A percentile compares a stretch with the other conserved stretches of the same genome.
Evolutionary conservation across 1,140 invertebrate species (phyloP).

Genomic region (Trachelipus rathkii): DNA sequence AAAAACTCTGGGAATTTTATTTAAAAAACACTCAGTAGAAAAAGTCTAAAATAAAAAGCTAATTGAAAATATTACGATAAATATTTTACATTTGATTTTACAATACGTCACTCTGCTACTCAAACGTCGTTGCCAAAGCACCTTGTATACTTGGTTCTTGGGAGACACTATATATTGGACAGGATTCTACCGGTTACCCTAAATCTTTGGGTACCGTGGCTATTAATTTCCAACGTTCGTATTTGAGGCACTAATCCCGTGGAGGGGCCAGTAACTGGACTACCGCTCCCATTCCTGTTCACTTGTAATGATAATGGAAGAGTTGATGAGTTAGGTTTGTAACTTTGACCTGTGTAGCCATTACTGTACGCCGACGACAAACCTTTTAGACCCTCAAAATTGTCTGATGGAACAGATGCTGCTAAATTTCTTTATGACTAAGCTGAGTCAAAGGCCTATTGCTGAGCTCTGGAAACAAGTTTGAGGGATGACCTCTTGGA

Average conservation of each 20-base stretch:
- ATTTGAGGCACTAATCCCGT: conserved; percentile 30
- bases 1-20: not conserved
- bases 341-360: conserved; percentile 38
- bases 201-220: conserved; percentile 29
- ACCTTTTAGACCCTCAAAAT: conserved; percentile 26
- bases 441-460: too few relatives aligned
- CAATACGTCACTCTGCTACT: not conserved
- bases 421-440: not conserved
- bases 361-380: conserved; percentile 32
- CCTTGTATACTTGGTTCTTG: conserved; percentile 43
- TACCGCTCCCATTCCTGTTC: conserved; percentile 29
- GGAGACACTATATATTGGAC: conserved; percentile 44
- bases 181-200: conserved; percentile 41
- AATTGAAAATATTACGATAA: not conserved
- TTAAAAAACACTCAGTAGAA: not conserved
- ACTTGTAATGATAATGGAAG: conserved; percentile 36
- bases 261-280: conserved; percentile 12
- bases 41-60: not conserved
- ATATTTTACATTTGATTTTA: not conserved
- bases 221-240: conserved; percentile 23
- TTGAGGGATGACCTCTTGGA: not conserved
- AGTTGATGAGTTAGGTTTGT: conserved; percentile 29
- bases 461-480: conserved; percentile 24
- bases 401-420: conserved; percentile 9
- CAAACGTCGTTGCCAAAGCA: conserved; percentile 42